Evolutionary conservation across 2,888 invertebrate genomes (phyloP), one percentile per base, ranked within the genome.

Genomic region (Lutraria lutraria): DNA sequence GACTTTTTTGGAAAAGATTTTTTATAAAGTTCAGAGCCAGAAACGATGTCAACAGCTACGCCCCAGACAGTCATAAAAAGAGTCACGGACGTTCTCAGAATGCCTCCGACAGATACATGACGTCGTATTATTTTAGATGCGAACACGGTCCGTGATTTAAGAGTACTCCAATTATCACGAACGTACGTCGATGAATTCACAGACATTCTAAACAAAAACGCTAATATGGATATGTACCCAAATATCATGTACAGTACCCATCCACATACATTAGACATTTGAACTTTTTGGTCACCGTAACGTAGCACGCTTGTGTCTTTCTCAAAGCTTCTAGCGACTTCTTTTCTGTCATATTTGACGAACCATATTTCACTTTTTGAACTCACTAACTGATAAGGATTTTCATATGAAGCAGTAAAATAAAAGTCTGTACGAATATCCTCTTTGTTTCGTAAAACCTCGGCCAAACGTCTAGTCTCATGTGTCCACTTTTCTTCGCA

Each of bases 361-460:
- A 91, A 85, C 91, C 91, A 91, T 6, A 91, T 83, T 81, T 91
- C 91, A 43, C 88, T 89, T n/a, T 72, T 72, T 6, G 83, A 56
- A 53, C 86, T 83, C 15, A 88, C 72, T 19, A 91, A 85, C 29
- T 91, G 91, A 52, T 89, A 89, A 0, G 91, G 91, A 79, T 88
- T 91, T 81, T 89, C 86, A 60, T 89, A 91, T 0, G 85, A 86
- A 13, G 91, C 91, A 10, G 91, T 91, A 54, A 91, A 81, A 72
- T 89, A 91, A 43, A 86, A 84, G 85, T 91, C 91, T 25, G 89
- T 88, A n/a, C 89, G 79, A 13, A 91, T 85, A 72, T 91, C 76
- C 52, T 91, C 88, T 54, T 60, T 81, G 21, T 86, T 79, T 72
- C 80, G 79, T 15, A 91, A 68, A n/a, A 80, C 43, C 54, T 89